Conservation (phyloP, 2,888 invertebrate genomes). For the Melanophora roralis region DNA sequence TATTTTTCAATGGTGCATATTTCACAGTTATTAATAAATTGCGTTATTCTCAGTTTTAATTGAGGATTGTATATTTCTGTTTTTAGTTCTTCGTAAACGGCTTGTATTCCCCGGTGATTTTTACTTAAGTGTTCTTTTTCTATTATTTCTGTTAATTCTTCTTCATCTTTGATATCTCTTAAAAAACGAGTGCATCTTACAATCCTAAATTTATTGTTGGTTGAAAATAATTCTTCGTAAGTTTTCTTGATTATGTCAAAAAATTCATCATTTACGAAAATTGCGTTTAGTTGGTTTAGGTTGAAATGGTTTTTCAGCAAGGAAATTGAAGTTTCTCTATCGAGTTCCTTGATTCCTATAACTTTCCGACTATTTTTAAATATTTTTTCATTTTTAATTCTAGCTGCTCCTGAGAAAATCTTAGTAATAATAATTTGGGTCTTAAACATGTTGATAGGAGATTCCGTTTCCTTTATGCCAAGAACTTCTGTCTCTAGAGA, state of each 20-base stretch:
- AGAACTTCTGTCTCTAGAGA: neutral
- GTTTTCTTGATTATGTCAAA: neutral
- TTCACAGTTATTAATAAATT: constrained; percentile 63
- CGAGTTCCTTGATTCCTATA: neutral
- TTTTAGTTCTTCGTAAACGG: constrained; percentile 26
- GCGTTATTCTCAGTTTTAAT: constrained; percentile 47
- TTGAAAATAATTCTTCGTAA: neutral
- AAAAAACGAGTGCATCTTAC: constrained; percentile 1
- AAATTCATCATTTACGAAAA: constrained; percentile 24
- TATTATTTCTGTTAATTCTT: constrained; percentile 6
- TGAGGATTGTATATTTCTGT: constrained; percentile 54
- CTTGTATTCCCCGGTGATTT: constrained; percentile 29
- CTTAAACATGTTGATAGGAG: constrained; percentile 10
- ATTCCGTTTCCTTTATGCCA: constrained; percentile 10
- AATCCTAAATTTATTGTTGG: constrained; percentile 18
- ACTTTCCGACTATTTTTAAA: neutral
- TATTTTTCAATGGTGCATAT: constrained; percentile 55
- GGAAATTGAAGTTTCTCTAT: neutral
- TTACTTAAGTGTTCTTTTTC: constrained; percentile 30
- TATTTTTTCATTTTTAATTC: neutral
- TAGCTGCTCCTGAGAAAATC: neutral
- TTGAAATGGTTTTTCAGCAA: constrained; percentile 11
- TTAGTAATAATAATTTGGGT: neutral
- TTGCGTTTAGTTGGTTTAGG: constrained; percentile 7
- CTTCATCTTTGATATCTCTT: constrained; percentile 10